Conservation (phyloP, 53 echinoderm and acorn worm genomes). For the Holothuria leucospilota region DNA sequence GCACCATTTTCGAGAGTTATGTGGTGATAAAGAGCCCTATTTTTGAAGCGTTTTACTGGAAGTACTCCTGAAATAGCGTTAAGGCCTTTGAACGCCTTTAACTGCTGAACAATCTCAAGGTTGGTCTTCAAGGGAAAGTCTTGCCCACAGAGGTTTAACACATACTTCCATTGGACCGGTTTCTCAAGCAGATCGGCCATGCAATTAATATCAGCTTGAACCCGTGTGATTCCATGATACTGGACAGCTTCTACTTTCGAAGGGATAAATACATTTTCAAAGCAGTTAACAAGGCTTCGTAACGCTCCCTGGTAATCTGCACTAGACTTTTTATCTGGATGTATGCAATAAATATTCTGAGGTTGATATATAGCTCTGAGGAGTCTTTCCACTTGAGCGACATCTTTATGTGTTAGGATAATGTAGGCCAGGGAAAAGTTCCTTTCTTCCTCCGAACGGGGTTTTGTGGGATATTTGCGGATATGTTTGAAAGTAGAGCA, state of each 20-base stretch:
- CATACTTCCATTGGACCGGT: slow-evolving; percentile 47
- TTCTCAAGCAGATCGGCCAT: slow-evolving; percentile 73
- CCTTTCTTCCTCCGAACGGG: slow-evolving; percentile 65
- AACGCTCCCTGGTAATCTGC: slow-evolving; percentile 62
- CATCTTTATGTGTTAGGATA: slow-evolving; percentile 58
- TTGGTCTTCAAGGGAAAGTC: no score
- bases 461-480: slow-evolving; percentile 50
- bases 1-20: slow-evolving; percentile 32
- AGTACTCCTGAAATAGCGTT: slow-evolving; percentile 75
- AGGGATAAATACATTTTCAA: slow-evolving; percentile 79
- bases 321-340: not conserved
- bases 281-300: slow-evolving; percentile 62
- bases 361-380: not conserved
- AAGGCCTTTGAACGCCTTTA: slow-evolving; percentile 67
- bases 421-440: slow-evolving; percentile 74
- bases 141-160: slow-evolving; percentile 37
- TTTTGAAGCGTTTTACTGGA: slow-evolving; percentile 48
- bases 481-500: slow-evolving; percentile 50
- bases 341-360: not conserved
- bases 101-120: no score
- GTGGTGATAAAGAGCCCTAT: slow-evolving; percentile 59
- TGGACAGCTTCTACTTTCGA: slow-evolving; percentile 61
- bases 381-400: not conserved
- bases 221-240: slow-evolving; percentile 57
- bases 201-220: slow-evolving; percentile 82